Base-by-base conservation (phyloP, 2,113 vertebrate species). In the Pyrgilauda ruficollis region DNA sequence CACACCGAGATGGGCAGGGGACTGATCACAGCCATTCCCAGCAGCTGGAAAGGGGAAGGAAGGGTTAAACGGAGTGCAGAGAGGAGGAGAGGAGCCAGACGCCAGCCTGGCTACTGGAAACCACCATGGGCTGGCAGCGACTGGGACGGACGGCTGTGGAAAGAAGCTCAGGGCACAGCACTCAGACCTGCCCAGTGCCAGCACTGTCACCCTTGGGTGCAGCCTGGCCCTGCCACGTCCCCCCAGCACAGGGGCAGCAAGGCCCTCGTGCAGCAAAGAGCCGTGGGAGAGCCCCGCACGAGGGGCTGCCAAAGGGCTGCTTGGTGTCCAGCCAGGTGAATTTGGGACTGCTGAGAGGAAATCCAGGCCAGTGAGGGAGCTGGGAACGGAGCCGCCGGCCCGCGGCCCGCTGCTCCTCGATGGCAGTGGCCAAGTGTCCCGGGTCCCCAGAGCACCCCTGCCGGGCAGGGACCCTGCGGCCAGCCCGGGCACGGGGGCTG, bases 41-140 rank as follows among this genome's bases (percentile, higher is more conserved):
- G 61, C 2, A 5, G 33, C 39, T 31, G 70, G n/a, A 13, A 39
- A 49, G 43, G 72, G 41, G 26, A 86, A 12, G 50, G 59, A 90
- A 86, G 93, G 35, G 83, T 87, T 94, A 93, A 94, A n/a, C 4
- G 4, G 41, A 88, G 55, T 1, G 0, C 35, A 79, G 74, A 47
- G 89, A 43, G 64, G 39, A 41, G 44, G 43, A 83, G 26, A 63
- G 61, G 19, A 93, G 62, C 62, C 59, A 90, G 89, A 70, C 8
- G 47, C 83, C 90, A 87, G 83, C 63, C 61, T 81, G 96, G 63
- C 94, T 94, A 83, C 72, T 85, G 76, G 68, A 96, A 89, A 93
- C 68, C 26, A 9, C 33, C 5, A 13, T 22, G 52, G 75, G 84
- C 77, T 61, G 77, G 94, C 28, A 27, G 37, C 2, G 1, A 41